Percentiles rank a stretch among this genome's conserved stretches.
Conservation (phyloP, 2,113 vertebrate species). For the Delphinus delphis region DNA sequence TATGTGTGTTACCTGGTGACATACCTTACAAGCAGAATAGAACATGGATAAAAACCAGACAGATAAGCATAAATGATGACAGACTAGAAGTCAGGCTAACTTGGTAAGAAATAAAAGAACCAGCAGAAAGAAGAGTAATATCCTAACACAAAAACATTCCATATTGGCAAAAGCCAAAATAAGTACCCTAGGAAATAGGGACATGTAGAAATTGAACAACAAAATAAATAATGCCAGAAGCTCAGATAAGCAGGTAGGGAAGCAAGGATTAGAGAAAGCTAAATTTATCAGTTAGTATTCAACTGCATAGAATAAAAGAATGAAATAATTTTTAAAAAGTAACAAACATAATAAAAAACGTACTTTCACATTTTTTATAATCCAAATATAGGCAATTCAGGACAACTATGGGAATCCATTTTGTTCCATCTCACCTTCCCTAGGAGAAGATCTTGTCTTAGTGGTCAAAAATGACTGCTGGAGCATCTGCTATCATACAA, state of each 20-base stretch:
- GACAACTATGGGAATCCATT: neutral
- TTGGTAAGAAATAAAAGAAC: neutral
- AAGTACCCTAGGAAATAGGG: neutral
- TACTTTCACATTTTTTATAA: neutral
- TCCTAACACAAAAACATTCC: neutral
- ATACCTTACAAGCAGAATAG: neutral
- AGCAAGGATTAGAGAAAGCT: neutral
- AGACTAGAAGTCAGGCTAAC: neutral
- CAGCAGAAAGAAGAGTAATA: neutral
- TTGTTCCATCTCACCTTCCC: neutral
- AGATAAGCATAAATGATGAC: neutral
- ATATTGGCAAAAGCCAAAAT: neutral
- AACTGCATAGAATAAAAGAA: neutral
- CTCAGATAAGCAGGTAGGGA: neutral
- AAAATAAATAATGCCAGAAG: constrained; percentile 21
- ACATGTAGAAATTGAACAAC: neutral
- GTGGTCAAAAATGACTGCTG: neutral
- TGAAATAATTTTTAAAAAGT: neutral
- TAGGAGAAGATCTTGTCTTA: neutral
- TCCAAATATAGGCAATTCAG: neutral
- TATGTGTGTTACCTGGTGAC: neutral
- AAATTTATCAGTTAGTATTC: neutral
- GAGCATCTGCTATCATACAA: neutral
- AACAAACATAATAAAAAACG: neutral
- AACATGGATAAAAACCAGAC: neutral